Percentiles rank a stretch among this genome's conserved stretches.
Conservation (phyloP, 2,888 invertebrate species). For the Caenorhabditis sp. region DNA sequence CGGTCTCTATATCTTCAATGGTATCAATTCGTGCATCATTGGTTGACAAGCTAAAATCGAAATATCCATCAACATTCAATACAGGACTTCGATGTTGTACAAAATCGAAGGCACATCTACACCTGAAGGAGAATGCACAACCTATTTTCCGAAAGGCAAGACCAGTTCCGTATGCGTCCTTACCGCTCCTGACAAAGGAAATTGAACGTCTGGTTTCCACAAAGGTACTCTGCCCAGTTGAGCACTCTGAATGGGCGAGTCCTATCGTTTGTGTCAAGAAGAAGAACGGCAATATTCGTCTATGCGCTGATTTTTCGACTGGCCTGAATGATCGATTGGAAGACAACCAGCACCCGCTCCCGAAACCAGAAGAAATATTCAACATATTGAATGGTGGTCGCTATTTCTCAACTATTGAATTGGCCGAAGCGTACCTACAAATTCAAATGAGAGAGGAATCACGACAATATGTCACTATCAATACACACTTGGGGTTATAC, state of each 20-base stretch:
- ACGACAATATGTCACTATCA: slow-evolving; percentile 39
- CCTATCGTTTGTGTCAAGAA: no score
- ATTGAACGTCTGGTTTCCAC: slow-evolving; percentile 32
- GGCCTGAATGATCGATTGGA: no score
- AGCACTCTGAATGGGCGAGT: no score
- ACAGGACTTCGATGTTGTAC: slow-evolving; percentile 25
- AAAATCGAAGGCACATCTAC: slow-evolving; percentile 15
- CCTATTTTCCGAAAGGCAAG: slow-evolving; percentile 18
- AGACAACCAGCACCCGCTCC: no score
- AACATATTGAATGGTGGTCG: slow-evolving; percentile 39
- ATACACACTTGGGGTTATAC: slow-evolving; percentile 54
- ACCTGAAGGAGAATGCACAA: slow-evolving; percentile 7
- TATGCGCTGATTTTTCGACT: no score
- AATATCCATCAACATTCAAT: slow-evolving; percentile 15
- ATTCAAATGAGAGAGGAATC: slow-evolving; percentile 42
- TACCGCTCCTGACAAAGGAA: slow-evolving; percentile 12
- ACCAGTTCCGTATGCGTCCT: slow-evolving; percentile 27
- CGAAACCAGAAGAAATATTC: slow-evolving; percentile 52
- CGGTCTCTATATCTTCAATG: not conserved
- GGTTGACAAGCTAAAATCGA: not conserved
- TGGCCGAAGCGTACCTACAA: slow-evolving; percentile 57
- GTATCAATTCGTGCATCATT: no score
- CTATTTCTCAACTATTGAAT: slow-evolving; percentile 48
- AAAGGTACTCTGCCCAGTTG: slow-evolving; percentile 35
- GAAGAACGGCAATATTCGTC: no score